Evolutionary conservation across 2,888 invertebrate genomes (phyloP).

Genomic region (Coremacera marginata): DNA sequence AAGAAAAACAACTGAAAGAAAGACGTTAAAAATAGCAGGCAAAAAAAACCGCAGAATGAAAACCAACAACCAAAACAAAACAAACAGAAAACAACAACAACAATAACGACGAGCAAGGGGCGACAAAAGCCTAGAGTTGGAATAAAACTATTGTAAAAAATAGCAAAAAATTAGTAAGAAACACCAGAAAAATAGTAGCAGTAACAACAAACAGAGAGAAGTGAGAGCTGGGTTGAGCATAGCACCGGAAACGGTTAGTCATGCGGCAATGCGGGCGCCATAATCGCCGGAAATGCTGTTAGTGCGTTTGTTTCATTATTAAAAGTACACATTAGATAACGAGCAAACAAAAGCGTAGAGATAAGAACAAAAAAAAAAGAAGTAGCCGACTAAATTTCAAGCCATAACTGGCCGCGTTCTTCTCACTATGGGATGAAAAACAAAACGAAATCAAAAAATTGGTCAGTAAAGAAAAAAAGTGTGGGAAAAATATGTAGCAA

Average conservation of each 20-base stretch:
- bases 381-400: not conserved
- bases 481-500: not conserved
- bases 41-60: not conserved
- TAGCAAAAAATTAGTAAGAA: constrained; percentile 18
- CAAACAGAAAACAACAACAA: not conserved
- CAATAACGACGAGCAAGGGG: not conserved
- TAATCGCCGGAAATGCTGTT: constrained; percentile 20
- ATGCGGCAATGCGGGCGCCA: not conserved
- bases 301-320: not conserved
- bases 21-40: not conserved
- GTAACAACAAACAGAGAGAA: not conserved
- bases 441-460: not conserved
- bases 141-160: constrained; percentile 15
- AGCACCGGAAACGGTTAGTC: not conserved
- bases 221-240: not conserved
- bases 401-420: too few species aligned
- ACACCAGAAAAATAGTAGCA: not conserved
- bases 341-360: not conserved
- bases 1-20: not conserved
- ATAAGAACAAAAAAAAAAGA: not conserved
- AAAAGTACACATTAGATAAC: constrained; percentile 18
- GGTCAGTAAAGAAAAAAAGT: not conserved
- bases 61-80: not conserved
- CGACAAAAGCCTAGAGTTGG: not conserved
- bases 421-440: not conserved